Evolutionary conservation across 2,888 invertebrate genomes (phyloP).

Genomic region (Tipula lateralis): DNA sequence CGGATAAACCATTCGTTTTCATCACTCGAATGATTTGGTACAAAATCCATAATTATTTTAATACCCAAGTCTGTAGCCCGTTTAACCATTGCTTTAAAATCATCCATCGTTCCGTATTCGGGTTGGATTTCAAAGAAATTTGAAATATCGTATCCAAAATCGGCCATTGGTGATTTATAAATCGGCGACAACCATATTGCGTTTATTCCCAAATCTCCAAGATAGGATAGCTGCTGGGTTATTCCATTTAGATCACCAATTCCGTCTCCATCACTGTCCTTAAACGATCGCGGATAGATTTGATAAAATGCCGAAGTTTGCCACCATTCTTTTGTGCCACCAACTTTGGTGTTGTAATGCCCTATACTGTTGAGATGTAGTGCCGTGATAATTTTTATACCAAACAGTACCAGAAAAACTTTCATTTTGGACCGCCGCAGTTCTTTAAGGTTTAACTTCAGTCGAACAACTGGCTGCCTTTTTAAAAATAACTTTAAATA

Average conservation of each 20-base stretch:
- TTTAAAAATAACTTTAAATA: constrained; percentile 43
- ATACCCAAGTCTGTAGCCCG: constrained; percentile 54
- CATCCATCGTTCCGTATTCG: constrained; percentile 64
- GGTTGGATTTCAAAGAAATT: constrained; percentile 66
- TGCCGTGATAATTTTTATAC: neutral
- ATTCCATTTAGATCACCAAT: constrained; percentile 76
- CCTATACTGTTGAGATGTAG: neutral
- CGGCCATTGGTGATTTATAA: constrained; percentile 67
- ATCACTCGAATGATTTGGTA: constrained; percentile 74
- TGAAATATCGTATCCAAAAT: constrained; percentile 74
- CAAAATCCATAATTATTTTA: constrained; percentile 62
- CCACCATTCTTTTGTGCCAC: constrained; percentile 67
- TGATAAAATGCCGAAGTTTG: constrained; percentile 76
- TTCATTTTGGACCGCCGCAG: neutral
- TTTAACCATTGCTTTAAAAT: constrained; percentile 59
- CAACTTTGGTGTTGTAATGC: neutral
- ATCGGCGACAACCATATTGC: constrained; percentile 72
- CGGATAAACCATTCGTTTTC: constrained; percentile 80
- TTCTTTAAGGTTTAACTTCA: neutral
- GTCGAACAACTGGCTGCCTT: neutral
- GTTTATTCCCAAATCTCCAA: constrained; percentile 63
- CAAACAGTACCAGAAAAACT: neutral
- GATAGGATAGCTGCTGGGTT: constrained; percentile 55
- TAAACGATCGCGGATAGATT: constrained; percentile 79
- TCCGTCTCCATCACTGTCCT: constrained; percentile 77